Conservation (phyloP, 2,888 invertebrate species). For the Drosophila sordidapex region DNA sequence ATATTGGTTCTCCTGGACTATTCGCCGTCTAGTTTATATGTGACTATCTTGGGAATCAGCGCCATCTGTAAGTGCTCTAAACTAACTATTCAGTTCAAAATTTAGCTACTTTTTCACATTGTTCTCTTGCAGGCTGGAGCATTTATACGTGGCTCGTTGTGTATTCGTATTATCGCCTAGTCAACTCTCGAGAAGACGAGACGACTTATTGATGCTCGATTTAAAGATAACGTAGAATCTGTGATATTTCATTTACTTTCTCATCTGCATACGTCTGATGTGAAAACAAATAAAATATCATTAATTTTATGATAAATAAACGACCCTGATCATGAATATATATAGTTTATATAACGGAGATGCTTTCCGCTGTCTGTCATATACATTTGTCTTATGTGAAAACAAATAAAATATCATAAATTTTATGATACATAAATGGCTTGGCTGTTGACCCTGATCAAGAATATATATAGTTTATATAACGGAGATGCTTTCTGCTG, state of each 20-base stretch:
- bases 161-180: slow-evolving; percentile 39
- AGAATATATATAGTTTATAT: no score
- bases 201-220: background rate
- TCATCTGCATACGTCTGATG: background rate
- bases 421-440: background rate
- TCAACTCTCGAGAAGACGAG: background rate
- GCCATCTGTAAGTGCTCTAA: slow-evolving; percentile 16
- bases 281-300: background rate
- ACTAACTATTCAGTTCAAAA: background rate
- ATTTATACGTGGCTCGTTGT: slow-evolving; percentile 53
- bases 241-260: slow-evolving; percentile 1
- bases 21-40: rapidly evolving
- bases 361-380: no score
- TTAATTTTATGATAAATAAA: background rate
- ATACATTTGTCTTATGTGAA: no score
- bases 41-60: rapidly evolving
- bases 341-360: no score
- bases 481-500: no score
- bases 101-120: no score
- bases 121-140: slow-evolving; percentile 22
- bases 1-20: background rate
- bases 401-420: background rate
- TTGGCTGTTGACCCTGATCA: background rate
- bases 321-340: background rate
- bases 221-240: slow-evolving; percentile 1